Percentiles rank a stretch among this genome's conserved stretches.
These are phyloP conservation scores for mouse (Mus musculus) DNA, from an alignment of 2,113 vertebrate species.

Conservation along the genomic window DNA sequence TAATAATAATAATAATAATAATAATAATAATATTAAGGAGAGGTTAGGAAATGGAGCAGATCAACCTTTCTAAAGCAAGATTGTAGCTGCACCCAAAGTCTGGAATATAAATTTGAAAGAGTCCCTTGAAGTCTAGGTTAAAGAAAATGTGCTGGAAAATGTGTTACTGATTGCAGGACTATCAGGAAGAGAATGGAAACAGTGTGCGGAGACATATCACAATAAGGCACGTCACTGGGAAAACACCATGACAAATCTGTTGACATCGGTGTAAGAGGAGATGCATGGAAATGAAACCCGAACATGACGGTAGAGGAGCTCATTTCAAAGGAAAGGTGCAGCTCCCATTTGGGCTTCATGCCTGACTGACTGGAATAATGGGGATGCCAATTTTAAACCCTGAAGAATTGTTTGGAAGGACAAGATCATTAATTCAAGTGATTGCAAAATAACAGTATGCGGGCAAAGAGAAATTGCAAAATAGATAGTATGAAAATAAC, in stretches of 20 bases:
- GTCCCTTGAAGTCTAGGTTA: not conserved
- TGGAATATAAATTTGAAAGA: not conserved
- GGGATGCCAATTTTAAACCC: slow-evolving; percentile 16
- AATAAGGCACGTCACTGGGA: not conserved
- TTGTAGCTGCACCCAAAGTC: not conserved
- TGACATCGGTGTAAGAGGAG: not conserved
- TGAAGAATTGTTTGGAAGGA: slow-evolving; percentile 46
- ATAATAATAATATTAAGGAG: not conserved
- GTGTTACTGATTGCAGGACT: not conserved
- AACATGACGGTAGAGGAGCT: not conserved
- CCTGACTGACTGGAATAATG: not conserved
- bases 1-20: not conserved
- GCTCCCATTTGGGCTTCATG: not conserved
- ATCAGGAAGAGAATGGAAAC: not conserved
- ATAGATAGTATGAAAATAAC: not conserved
- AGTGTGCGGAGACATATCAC: not conserved
- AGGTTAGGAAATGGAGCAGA: not conserved
- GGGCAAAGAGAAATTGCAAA: not conserved
- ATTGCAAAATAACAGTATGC: slow-evolving; percentile 36
- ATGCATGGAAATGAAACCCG: not conserved
- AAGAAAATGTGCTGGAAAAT: not conserved
- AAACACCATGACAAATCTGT: not conserved
- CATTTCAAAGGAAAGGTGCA: not conserved
- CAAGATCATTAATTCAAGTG: slow-evolving; percentile 30
- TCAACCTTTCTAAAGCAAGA: not conserved